phyloP scores from a whole-genome alignment of 2,797 vertebrate genomes.

The Menidia menidia region DNA sequence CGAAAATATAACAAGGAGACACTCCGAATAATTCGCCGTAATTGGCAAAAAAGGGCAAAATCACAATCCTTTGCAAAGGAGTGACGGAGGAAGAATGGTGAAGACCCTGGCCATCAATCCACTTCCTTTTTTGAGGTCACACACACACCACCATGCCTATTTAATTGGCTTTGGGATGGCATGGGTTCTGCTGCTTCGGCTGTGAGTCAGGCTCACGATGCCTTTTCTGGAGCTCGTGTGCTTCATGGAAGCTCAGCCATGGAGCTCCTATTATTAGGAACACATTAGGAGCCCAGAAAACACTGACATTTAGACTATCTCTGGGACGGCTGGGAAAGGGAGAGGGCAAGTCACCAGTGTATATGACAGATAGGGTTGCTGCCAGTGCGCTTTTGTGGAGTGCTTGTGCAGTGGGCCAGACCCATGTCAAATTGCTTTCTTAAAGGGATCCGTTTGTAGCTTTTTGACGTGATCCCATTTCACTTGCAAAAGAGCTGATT shows the following conservation, averaged over 20 bases:
- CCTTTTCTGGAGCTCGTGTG: conserved; percentile 60
- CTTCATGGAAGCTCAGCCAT: conserved; percentile 66
- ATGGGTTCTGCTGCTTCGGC: conserved; percentile 71
- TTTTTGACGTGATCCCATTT: conserved; percentile 27
- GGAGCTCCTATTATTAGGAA: conserved; percentile 75
- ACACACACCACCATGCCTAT: conserved; percentile 73
- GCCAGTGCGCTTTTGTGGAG: conserved; percentile 32
- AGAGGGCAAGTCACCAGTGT: conserved; percentile 51
- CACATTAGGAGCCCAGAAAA: conserved; percentile 75
- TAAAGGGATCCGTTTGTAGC: conserved; percentile 33
- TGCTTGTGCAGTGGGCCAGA: conserved; percentile 48
- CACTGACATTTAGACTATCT: conserved; percentile 77
- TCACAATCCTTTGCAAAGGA: conserved; percentile 30
- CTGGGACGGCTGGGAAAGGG: conserved; percentile 46
- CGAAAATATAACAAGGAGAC: conserved; percentile 66
- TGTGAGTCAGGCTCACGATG: conserved; percentile 70
- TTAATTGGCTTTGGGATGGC: conserved; percentile 77
- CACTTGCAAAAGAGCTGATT: conserved; percentile 27
- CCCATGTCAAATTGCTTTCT: conserved; percentile 38
- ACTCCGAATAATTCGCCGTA: conserved; percentile 71
- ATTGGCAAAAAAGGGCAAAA: conserved; percentile 58
- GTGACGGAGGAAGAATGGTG: conserved; percentile 41
- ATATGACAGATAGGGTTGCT: conserved; percentile 52
- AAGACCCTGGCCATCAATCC: conserved; percentile 46
- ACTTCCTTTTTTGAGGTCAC: conserved; percentile 66